Evolutionary conservation across 2,888 invertebrate genomes (phyloP).

Genomic region (Caenorhabditis sp.): DNA sequence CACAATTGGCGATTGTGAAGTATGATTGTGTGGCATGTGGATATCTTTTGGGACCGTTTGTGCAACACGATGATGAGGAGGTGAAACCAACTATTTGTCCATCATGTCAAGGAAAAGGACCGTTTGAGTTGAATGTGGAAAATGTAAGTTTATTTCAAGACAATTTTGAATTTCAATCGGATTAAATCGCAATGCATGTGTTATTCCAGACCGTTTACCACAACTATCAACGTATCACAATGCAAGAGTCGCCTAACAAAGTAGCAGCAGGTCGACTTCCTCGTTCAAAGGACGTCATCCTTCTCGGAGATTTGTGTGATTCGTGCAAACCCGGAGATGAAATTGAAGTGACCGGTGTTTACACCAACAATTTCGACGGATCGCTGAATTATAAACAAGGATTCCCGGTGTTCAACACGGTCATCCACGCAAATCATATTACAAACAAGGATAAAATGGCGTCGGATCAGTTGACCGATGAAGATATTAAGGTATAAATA

Average conservation of each 20-base stretch:
- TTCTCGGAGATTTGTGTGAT: slow-evolving; percentile 93
- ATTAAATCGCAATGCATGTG: no score
- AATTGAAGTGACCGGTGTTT: slow-evolving; percentile 85
- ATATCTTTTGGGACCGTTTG: slow-evolving; percentile 92
- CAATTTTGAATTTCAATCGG: no score
- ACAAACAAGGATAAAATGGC: slow-evolving; percentile 78
- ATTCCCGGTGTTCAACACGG: slow-evolving; percentile 97
- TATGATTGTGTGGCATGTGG: slow-evolving; percentile 97
- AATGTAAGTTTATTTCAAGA: slow-evolving; percentile 72
- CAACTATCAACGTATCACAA: slow-evolving; percentile 95
- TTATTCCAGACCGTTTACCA: slow-evolving; percentile 93
- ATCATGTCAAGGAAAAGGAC: slow-evolving; percentile 94
- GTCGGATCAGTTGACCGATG: slow-evolving; percentile 89
- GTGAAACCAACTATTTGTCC: slow-evolving; percentile 96
- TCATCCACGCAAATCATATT: slow-evolving; percentile 93
- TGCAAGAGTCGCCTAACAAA: slow-evolving; percentile 97
- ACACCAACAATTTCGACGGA: slow-evolving; percentile 96
- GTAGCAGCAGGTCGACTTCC: slow-evolving; percentile 97
- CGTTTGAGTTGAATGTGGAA: slow-evolving; percentile 97
- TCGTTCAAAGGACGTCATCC: slow-evolving; percentile 92
- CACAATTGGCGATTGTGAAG: slow-evolving; percentile 92
- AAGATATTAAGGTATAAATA: slow-evolving; percentile 90
- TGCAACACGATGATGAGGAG: slow-evolving; percentile 82
- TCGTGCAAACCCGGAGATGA: slow-evolving; percentile 98
- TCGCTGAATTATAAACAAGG: slow-evolving; percentile 89